Evolutionary conservation across 2,797 vertebrate genomes (phyloP).

Genomic region (Ciconia nigra): DNA sequence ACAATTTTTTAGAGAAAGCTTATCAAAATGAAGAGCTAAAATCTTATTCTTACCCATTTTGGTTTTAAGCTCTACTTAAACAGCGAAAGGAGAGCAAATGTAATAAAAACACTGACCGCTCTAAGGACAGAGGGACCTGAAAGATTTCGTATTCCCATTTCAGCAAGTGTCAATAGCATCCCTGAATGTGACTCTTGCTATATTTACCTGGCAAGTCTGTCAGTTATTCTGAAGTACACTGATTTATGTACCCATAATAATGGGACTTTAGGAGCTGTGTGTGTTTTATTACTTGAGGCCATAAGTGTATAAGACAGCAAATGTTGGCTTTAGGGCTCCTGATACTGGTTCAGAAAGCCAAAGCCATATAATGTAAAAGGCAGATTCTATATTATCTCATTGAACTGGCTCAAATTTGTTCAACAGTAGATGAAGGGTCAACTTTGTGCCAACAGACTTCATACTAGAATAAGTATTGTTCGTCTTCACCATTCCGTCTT

Average conservation of each 20-base stretch:
- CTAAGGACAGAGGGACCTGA: neutral
- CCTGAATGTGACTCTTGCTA: neutral
- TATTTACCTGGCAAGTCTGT: neutral
- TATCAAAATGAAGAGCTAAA: neutral
- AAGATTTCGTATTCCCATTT: neutral
- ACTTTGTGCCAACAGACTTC: neutral
- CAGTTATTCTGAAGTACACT: neutral
- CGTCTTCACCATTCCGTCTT: neutral
- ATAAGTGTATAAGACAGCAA: neutral
- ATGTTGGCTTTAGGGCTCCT: neutral
- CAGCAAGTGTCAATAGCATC: neutral
- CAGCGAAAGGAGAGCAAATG: neutral
- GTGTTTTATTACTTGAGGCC: neutral
- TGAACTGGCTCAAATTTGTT: neutral
- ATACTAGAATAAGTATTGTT: neutral
- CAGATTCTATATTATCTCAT: neutral
- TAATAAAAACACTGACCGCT: neutral
- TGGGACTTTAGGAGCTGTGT: neutral
- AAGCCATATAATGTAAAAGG: neutral
- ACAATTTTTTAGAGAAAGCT: neutral
- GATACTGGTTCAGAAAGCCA: neutral
- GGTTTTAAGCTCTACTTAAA: neutral
- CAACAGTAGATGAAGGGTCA: neutral
- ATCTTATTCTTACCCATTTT: conserved; percentile 18
- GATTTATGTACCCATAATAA: neutral